Conservation (phyloP, 2,888 invertebrate genomes). For the Ditula angustiorana region DNA sequence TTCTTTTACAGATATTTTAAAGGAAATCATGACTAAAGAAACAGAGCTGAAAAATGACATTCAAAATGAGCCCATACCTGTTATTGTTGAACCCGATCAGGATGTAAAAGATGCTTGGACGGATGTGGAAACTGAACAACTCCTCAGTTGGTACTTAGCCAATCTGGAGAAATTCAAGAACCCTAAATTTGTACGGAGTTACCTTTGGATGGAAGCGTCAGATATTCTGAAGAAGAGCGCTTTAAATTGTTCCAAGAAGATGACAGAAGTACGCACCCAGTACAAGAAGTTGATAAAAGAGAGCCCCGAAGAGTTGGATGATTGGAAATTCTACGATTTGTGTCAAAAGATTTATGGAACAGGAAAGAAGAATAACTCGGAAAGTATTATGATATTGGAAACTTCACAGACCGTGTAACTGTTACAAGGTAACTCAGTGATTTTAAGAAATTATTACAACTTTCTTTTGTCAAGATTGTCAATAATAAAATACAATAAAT, state of each 20-base stretch:
- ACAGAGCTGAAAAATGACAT: slow-evolving; percentile 54
- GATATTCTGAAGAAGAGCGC: slow-evolving; percentile 68
- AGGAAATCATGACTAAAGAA: slow-evolving; percentile 63
- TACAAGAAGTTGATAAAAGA: slow-evolving; percentile 73
- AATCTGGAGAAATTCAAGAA: slow-evolving; percentile 79
- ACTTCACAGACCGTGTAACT: slow-evolving; percentile 23
- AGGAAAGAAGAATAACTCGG: slow-evolving; percentile 60
- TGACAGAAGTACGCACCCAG: slow-evolving; percentile 72
- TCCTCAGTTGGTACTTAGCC: slow-evolving; percentile 72
- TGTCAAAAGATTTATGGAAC: slow-evolving; percentile 80
- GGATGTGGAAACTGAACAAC: slow-evolving; percentile 65
- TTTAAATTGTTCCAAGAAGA: slow-evolving; percentile 73
- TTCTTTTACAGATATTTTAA: slow-evolving; percentile 54
- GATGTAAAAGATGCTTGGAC: slow-evolving; percentile 61
- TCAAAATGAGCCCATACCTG: slow-evolving; percentile 52
- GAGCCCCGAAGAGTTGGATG: slow-evolving; percentile 56
- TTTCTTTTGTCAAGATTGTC: too few species aligned
- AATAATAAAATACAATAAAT: too few species aligned
- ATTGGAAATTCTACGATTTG: slow-evolving; percentile 70
- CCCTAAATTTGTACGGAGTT: slow-evolving; percentile 71
- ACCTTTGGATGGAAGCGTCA: slow-evolving; percentile 74
- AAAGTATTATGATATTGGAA: slow-evolving; percentile 30
- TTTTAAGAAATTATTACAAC: too few species aligned
- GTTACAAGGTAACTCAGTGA: too few species aligned
- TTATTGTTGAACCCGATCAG: slow-evolving; percentile 44